Percentiles rank a stretch among this genome's conserved stretches.
Evolutionary conservation across 2,797 vertebrate species (phyloP).

Genomic region (Rhinoraja longicauda): DNA sequence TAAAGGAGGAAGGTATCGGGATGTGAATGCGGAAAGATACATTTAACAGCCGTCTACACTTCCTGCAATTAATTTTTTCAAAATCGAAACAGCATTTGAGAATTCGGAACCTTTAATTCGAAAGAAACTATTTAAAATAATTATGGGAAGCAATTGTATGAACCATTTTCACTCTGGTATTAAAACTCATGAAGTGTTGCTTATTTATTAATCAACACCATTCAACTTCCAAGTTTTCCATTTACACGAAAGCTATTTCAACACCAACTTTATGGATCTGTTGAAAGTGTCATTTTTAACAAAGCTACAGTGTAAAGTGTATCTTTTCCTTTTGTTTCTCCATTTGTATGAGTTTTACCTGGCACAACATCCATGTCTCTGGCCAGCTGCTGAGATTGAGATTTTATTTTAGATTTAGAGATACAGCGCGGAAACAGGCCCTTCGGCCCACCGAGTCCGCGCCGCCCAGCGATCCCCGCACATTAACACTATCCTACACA

Average conservation of each 20-base stretch:
- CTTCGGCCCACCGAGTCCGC: too few relatives aligned
- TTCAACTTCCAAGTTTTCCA: not conserved
- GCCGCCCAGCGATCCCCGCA: too few relatives aligned
- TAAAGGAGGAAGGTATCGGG: not conserved
- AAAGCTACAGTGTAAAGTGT: not conserved
- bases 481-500: too few relatives aligned
- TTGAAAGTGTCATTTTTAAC: not conserved
- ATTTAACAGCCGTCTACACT: not conserved
- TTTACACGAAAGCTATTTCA: not conserved
- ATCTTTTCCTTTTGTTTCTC: not conserved
- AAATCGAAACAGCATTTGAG: not conserved
- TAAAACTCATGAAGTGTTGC: slow-evolving; percentile 20
- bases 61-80: not conserved
- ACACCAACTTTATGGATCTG: not conserved
- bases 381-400: not conserved
- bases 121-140: slow-evolving; percentile 9
- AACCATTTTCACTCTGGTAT: slow-evolving; percentile 13
- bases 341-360: not conserved
- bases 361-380: not conserved
- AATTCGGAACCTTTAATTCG: not conserved
- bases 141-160: not conserved
- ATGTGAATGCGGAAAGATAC: not conserved
- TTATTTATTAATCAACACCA: slow-evolving; percentile 8
- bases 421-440: too few relatives aligned
- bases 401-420: too few relatives aligned